phyloP scores from a whole-genome alignment of 2,113 vertebrate genomes.

The Tenrec ecaudatus region DNA sequence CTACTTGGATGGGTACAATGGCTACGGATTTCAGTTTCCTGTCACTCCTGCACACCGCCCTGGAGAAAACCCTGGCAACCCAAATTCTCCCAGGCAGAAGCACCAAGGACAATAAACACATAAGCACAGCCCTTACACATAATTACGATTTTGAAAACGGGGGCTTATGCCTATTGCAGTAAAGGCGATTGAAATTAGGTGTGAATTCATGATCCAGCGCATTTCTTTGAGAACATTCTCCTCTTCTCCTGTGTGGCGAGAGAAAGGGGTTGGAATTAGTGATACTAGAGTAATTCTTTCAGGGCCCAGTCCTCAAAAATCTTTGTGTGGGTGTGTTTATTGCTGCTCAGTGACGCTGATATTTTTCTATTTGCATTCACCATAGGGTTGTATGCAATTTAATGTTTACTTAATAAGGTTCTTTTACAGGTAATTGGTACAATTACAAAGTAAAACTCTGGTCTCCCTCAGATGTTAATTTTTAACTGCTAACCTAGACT shows the following conservation, averaged over 20 bases:
- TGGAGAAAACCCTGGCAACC: conserved; percentile 77
- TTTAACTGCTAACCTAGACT: background rate
- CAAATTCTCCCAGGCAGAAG: conserved; percentile 83
- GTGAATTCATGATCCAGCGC: conserved; percentile 35
- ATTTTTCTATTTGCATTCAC: conserved; percentile 70
- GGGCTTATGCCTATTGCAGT: conserved; percentile 72
- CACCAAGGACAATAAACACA: conserved; percentile 83
- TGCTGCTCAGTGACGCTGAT: background rate
- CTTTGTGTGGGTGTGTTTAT: conserved; percentile 4
- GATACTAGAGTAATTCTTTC: conserved; percentile 38
- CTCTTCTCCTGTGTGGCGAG: conserved; percentile 35
- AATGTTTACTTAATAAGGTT: background rate
- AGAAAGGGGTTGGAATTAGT: conserved; percentile 65
- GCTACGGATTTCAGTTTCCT: conserved; percentile 88
- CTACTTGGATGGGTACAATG: conserved; percentile 88
- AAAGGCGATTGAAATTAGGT: conserved; percentile 38
- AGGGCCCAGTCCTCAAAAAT: conserved; percentile 64
- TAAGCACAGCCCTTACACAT: background rate
- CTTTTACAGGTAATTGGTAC: conserved; percentile 44
- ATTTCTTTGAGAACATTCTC: conserved; percentile 72
- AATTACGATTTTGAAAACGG: conserved; percentile 78
- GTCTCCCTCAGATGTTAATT: conserved; percentile 23
- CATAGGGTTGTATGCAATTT: background rate
- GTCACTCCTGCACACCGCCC: conserved; percentile 80
- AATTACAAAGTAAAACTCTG: conserved; percentile 49